Percentiles rank a stretch among this genome's conserved stretches.
phyloP scores from a whole-genome alignment of 2,113 vertebrate genomes.

The Amia ocellicauda region DNA sequence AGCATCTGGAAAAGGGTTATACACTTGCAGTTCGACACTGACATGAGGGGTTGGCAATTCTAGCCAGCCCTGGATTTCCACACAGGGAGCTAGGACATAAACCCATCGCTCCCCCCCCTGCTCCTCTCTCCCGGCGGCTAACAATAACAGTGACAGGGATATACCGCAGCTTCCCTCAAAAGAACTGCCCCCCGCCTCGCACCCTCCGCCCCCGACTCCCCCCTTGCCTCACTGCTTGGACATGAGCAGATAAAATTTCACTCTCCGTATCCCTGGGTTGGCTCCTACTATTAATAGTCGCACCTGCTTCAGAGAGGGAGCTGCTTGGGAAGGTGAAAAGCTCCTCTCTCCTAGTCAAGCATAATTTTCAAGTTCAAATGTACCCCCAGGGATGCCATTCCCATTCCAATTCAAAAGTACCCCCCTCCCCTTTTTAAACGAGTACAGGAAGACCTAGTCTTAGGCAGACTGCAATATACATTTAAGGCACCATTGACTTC shows the following conservation, averaged over 20 bases:
- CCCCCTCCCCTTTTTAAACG: too few species aligned
- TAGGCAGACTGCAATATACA: too few species aligned
- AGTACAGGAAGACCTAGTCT: too few species aligned
- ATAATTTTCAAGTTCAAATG: not conserved
- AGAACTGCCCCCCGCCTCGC: not conserved
- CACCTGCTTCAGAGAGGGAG: conserved; percentile 12
- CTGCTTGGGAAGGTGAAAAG: not conserved
- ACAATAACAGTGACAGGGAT: not conserved
- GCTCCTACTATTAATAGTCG: conserved; percentile 16
- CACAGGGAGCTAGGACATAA: not conserved
- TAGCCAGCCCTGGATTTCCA: not conserved
- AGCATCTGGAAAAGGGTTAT: too few species aligned
- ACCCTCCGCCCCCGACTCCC: not conserved
- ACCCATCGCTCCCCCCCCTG: not conserved
- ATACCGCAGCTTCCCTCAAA: not conserved
- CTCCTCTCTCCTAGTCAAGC: not conserved
- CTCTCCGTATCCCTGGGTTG: conserved; percentile 5
- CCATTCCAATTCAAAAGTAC: too few species aligned
- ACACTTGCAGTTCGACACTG: too few species aligned
- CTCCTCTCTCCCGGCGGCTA: not conserved
- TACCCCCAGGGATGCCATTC: too few species aligned
- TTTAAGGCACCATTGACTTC: too few species aligned
- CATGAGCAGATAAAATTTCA: not conserved
- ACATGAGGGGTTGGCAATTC: not conserved
- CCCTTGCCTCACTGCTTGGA: not conserved